Percentiles rank a stretch among this genome's conserved stretches.
Evolutionary conservation across 2,888 invertebrate genomes (phyloP).

Genomic region (Calameuta idolon): DNA sequence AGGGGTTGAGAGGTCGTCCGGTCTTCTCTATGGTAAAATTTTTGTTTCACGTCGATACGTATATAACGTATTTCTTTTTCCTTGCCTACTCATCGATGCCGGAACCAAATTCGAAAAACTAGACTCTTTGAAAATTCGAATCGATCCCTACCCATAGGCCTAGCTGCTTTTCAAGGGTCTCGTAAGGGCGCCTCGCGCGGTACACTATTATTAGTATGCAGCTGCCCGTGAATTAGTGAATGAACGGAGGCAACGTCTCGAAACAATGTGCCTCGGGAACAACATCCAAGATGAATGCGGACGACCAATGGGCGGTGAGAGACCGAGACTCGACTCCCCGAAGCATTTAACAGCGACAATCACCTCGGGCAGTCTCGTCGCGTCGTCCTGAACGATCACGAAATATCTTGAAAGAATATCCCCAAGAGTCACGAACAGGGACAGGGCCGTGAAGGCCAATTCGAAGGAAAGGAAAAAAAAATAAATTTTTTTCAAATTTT

Average conservation of each 20-base stretch:
- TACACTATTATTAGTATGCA: conserved; percentile 61
- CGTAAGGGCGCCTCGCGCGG: background rate
- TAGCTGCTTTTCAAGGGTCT: background rate
- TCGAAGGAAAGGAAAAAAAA: too few relatives aligned
- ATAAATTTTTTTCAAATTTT: background rate
- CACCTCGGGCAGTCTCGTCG: background rate
- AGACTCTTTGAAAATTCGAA: conserved; percentile 9
- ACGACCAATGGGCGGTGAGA: background rate
- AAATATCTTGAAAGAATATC: background rate
- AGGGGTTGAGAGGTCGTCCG: background rate
- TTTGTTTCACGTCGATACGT: background rate
- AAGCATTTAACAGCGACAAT: background rate
- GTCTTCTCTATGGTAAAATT: background rate
- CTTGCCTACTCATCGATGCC: background rate
- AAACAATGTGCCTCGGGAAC: conserved; percentile 43
- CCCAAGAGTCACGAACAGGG: background rate
- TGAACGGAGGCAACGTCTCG: conserved; percentile 52
- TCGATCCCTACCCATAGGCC: conserved; percentile 11
- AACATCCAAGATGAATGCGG: conserved; percentile 1
- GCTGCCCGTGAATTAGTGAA: conserved; percentile 59
- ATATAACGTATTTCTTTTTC: background rate
- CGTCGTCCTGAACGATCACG: background rate
- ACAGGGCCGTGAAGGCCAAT: background rate
- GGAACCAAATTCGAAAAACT: background rate
- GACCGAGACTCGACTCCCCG: background rate